Evolutionary conservation across 2,797 vertebrate species (phyloP), one percentile per base, ranked within the genome.

Genomic region (Gymnoscopelus braueri): DNA sequence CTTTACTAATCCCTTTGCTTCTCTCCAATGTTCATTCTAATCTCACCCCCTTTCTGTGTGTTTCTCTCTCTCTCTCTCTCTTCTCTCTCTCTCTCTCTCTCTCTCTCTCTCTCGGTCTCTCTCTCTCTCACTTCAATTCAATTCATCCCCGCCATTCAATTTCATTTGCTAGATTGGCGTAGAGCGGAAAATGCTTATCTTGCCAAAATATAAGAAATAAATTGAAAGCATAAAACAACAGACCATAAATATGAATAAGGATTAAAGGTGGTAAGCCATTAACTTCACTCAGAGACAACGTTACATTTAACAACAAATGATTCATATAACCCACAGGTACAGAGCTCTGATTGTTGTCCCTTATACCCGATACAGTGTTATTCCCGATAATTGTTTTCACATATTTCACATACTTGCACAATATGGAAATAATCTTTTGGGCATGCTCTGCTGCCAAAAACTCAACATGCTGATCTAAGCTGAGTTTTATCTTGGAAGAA

Each of bases 381-480:
- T 12, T 53, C 73, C 63, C 29, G 19, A 44, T 44, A 44, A 44
- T 75, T 67, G 74, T 55, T 72, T 76, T 75, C 47, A 7, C 39
- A 47, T 79, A 76, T 59, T 83, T 85, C 74, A 82, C 60, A 85
- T 58, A 68, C 72, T 80, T 66, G 76, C 81, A 83, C 78, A 77
- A 80, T 75, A 83, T 86, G 83, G 66, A 85, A 85, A 82, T 85
- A 0, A 64, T 65, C 74, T 81, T 70, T 64, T 72, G 19, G 6
- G 39, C 32, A 29, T 19, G 66, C 80, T 75, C 79, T 44, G 8
- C 80, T 76, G 77, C 79, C 83, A 90, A 80, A 87, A 73, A 63
- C 68, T 72, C 69, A 79, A 80, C 77, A 74, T 87, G 83, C 90
- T 88, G 87, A 91, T 88, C 78, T 75, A 81, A 87, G 85, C 75